Conservation (phyloP, 1,140 invertebrate species). For the Microplitis demolitor region DNA sequence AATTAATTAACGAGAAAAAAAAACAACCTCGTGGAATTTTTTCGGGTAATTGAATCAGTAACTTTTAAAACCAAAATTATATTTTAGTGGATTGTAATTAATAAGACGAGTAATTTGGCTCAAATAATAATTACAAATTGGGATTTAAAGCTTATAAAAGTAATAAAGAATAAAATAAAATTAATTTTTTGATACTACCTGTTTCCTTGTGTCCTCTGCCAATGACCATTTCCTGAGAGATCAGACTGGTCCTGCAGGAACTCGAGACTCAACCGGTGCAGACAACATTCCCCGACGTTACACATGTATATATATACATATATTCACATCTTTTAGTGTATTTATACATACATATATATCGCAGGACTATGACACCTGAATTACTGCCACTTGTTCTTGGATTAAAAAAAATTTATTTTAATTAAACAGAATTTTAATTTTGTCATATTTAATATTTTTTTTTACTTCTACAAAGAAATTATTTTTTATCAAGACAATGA, state of each 20-base stretch:
- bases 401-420: not conserved
- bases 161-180: not conserved
- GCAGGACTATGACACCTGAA: constrained; percentile 13
- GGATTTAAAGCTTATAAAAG: not conserved
- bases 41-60: too few species aligned
- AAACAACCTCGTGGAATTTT: too few species aligned
- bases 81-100: too few species aligned
- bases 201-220: constrained; percentile 3
- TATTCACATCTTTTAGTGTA: not conserved
- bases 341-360: constrained; percentile 1
- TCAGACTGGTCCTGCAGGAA: constrained; percentile 24
- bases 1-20: not conserved
- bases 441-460: not conserved
- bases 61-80: too few species aligned
- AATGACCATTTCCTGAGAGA: constrained; percentile 27
- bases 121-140: too few species aligned
- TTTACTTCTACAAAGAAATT: not conserved
- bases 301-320: not conserved
- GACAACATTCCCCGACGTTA: constrained; percentile 28
- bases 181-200: constrained; percentile 25
- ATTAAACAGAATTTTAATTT: not conserved
- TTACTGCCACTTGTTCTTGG: not conserved
- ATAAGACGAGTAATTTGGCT: too few species aligned
- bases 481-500: not conserved
- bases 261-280: constrained; percentile 26